These are phyloP conservation scores for Odiellus spinosus DNA, from an alignment of 2,888 invertebrate species.

Conservation along the genomic window DNA sequence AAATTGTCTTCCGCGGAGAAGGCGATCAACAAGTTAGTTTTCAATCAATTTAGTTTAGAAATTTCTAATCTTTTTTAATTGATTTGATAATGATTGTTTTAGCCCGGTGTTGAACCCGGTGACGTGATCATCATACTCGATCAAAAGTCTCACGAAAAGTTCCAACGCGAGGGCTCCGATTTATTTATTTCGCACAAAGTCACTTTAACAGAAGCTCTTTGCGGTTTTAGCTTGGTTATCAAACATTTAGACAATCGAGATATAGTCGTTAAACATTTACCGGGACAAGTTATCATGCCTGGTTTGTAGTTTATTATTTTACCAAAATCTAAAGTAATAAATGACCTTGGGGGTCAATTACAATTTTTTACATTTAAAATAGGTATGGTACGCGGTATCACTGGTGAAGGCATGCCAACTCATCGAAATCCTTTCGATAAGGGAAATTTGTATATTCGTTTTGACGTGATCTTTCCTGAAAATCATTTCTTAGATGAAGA, in stretches of 20 bases:
- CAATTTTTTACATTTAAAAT: no score
- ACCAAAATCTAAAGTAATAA: no score
- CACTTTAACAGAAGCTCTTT: conserved; percentile 70
- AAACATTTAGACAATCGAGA: conserved; percentile 77
- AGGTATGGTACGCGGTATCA: conserved; percentile 40
- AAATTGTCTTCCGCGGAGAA: conserved; percentile 68
- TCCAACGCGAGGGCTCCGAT: conserved; percentile 56
- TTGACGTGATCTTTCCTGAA: conserved; percentile 69
- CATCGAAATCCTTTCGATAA: conserved; percentile 67
- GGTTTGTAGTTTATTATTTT: conserved; percentile 45
- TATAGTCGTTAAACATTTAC: conserved; percentile 54
- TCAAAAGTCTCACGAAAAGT: conserved; percentile 59
- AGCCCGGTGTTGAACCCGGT: conserved; percentile 68
- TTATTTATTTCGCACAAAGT: conserved; percentile 51
- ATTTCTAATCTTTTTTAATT: no score
- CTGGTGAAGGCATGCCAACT: conserved; percentile 79
- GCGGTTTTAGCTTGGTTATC: conserved; percentile 70
- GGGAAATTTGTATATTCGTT: conserved; percentile 72
- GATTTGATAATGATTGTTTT: no score
- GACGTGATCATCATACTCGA: conserved; percentile 76
- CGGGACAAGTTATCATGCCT: conserved; percentile 69
- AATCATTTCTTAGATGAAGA: conserved; percentile 56
- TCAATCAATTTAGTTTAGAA: neutral
- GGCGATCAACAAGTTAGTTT: conserved; percentile 56
- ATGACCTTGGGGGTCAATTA: no score